Percentiles rank a stretch among this genome's conserved stretches.
Evolutionary conservation across 2,113 vertebrate species (phyloP).

Genomic region (Heliornis fulica): DNA sequence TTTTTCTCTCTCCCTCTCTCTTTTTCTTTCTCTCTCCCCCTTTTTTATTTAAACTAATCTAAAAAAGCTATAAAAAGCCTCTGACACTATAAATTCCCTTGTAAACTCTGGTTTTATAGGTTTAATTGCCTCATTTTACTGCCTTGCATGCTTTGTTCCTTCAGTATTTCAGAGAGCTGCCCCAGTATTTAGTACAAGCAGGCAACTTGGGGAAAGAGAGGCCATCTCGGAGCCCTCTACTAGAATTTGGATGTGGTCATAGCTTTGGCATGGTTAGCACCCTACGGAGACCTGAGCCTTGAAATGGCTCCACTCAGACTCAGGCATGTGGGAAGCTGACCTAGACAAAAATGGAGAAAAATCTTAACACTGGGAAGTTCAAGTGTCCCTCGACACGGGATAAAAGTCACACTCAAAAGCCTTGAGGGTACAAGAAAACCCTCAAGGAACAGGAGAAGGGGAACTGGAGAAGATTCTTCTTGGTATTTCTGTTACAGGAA

Average conservation of each 20-base stretch:
- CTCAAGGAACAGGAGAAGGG: neutral
- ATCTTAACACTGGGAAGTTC: neutral
- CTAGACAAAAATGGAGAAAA: neutral
- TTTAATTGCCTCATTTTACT: conserved; percentile 83
- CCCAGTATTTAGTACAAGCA: conserved; percentile 52
- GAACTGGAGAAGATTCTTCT: neutral
- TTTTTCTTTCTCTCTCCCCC: conserved; percentile 7
- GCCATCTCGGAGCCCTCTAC: neutral
- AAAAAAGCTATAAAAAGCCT: conserved; percentile 82
- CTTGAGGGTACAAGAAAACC: neutral
- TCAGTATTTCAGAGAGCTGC: conserved; percentile 68
- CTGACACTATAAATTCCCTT: conserved; percentile 82
- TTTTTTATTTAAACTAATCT: conserved; percentile 81
- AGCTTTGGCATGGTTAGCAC: neutral
- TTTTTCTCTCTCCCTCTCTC: conserved; percentile 61
- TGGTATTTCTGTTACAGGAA: neutral
- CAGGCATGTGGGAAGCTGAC: neutral
- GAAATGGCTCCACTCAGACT: conserved; percentile 27
- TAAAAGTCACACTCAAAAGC: neutral
- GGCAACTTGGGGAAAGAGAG: conserved; percentile 3
- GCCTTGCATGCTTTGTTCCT: conserved; percentile 74
- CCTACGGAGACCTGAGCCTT: neutral
- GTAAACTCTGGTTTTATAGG: conserved; percentile 81
- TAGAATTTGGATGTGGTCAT: neutral
- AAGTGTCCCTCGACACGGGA: neutral